These are phyloP conservation scores for Pseudopipra pipra DNA, from an alignment of 2,113 vertebrate genomes.

Conservation along the genomic window DNA sequence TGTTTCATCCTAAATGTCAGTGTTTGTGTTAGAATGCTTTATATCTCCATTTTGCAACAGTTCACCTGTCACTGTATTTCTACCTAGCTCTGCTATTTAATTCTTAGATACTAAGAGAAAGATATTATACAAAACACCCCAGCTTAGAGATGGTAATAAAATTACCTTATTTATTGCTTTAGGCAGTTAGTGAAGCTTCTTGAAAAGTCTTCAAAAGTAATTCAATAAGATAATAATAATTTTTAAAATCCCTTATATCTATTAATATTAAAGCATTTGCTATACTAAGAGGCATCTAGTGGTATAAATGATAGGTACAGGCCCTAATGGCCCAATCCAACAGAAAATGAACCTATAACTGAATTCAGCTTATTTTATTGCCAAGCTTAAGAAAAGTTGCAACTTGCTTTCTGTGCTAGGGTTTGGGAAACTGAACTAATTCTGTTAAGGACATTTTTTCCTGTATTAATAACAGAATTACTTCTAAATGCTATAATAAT, in stretches of 20 bases:
- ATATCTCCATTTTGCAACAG: not conserved
- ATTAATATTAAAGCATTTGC: not conserved
- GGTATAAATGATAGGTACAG: not conserved
- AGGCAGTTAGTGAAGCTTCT: not conserved
- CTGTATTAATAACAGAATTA: not conserved
- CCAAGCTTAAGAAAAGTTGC: not conserved
- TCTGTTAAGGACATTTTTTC: not conserved
- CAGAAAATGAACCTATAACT: not conserved
- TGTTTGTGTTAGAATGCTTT: not conserved
- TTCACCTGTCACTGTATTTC: not conserved
- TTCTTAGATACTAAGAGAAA: not conserved
- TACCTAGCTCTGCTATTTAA: not conserved
- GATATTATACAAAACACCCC: fast-evolving
- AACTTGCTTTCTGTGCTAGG: not conserved
- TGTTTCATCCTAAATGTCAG: not conserved
- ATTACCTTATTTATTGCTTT: not conserved
- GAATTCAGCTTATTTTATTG: not conserved
- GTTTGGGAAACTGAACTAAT: not conserved
- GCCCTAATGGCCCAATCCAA: not conserved
- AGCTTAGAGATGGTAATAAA: not conserved
- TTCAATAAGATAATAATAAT: not conserved
- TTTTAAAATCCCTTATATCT: not conserved
- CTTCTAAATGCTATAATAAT: not conserved
- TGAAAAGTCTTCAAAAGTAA: not conserved
- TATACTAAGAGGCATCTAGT: not conserved